Base-by-base conservation (phyloP, 2,888 invertebrate genomes). In the Conistra vaccinii region DNA sequence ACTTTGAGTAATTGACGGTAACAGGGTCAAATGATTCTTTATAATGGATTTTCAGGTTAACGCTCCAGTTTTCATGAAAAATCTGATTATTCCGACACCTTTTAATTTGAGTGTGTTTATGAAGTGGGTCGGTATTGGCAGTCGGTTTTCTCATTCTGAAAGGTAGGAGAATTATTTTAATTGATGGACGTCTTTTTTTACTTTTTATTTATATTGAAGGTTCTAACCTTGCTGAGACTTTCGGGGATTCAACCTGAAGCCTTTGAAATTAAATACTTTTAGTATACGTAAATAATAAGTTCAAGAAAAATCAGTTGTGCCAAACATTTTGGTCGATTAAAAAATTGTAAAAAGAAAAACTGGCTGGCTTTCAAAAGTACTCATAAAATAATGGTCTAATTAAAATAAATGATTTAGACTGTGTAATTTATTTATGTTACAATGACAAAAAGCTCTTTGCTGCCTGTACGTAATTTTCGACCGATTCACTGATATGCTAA, bases 1-100 rank as follows among this genome's bases (percentile, higher is more conserved):
- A 81, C 66, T 81, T 81, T 55, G 12, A 71, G 68, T 84, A 85
- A 85, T 85, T 85, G 84, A 76, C 78, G 69, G 71, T 71, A 78
- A 78, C 78, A 78, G 55, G 81, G 68, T 85, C 70, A 73, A 81
- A 75, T 68, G 81, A 83, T 78, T 69, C 78, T 74, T 78, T 77
- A 48, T 85, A 85, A 85, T 85, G 76, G 84, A 66, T 74, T 84
- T 78, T 75, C 42, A 74, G 70, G 69, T 29, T 71, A 80, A 69
- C 63, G 73, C 65, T 69, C 67, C 69, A 26, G 70, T 61, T 76
- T 80, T 72, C 29, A 29, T 17, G 35, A 55, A 32, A 76, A 80
- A 80, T 77, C 66, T 74, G 65, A 80, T 84, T 83, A 80, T 72
- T 60, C 58, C 66, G 73, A 70, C 60, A 74, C 77, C 73, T 84